phyloP scores from a whole-genome alignment of 2,888 invertebrate genomes.

The Sminthurides aquaticus region DNA sequence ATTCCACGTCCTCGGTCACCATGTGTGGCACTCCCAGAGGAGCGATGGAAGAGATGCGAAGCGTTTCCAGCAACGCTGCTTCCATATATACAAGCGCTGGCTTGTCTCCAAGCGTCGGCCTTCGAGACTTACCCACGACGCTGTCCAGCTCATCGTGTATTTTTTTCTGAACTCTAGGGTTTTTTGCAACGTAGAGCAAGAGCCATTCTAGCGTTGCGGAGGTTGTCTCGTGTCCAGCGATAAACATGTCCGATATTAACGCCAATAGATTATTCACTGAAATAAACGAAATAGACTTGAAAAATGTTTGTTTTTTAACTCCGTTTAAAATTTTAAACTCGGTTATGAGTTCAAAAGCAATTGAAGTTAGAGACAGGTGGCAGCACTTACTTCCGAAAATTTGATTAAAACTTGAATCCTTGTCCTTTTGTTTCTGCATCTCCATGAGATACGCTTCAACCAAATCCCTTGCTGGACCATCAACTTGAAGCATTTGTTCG shows the following conservation, averaged over 20 bases:
- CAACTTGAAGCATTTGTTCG: background rate
- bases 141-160: conserved; percentile 33
- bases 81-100: conserved; percentile 8
- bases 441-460: conserved; percentile 16
- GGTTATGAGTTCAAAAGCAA: background rate
- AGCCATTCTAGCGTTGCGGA: conserved; percentile 30
- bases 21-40: background rate
- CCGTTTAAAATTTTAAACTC: background rate
- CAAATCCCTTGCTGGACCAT: conserved; percentile 3
- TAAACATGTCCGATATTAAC: conserved; percentile 30
- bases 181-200: conserved; percentile 24
- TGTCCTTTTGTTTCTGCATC: background rate
- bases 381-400: conserved; percentile 7
- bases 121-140: conserved; percentile 28
- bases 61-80: background rate
- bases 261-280: conserved; percentile 8
- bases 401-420: conserved; percentile 10
- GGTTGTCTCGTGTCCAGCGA: conserved; percentile 35
- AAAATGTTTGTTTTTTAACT: no score
- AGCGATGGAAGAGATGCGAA: background rate
- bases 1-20: background rate
- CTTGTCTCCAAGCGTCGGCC: conserved; percentile 26
- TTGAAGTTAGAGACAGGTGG: no score
- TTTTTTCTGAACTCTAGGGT: conserved; percentile 30
- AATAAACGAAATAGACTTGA: no score